Evolutionary conservation across 2,113 vertebrate species (phyloP).

Genomic region (Speoplatyrhinus poulsoni): DNA sequence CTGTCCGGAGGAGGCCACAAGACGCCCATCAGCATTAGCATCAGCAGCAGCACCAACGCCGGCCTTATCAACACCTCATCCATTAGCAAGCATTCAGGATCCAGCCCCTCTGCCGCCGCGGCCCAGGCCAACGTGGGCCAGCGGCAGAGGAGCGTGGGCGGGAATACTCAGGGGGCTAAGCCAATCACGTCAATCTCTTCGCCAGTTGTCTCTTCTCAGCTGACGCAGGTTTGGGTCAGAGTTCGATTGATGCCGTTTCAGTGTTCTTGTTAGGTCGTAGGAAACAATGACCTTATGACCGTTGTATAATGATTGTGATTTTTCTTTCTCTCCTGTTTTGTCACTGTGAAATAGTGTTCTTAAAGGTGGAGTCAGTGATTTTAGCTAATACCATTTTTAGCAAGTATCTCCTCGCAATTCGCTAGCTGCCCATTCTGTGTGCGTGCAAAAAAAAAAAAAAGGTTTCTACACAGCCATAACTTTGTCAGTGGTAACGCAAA

Average conservation of each 20-base stretch:
- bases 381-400: too few species aligned
- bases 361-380: too few species aligned
- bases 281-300: too few species aligned
- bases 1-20: slow-evolving; percentile 61
- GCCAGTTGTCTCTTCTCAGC: slow-evolving; percentile 63
- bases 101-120: slow-evolving; percentile 52
- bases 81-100: slow-evolving; percentile 65
- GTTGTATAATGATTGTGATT: too few species aligned
- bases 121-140: slow-evolving; percentile 55
- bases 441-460: too few species aligned
- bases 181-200: slow-evolving; percentile 64
- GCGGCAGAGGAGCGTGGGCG: slow-evolving; percentile 66
- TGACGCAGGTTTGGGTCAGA: slow-evolving; percentile 68
- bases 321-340: too few species aligned
- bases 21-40: slow-evolving; percentile 59
- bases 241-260: neutral
- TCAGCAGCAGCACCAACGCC: slow-evolving; percentile 53
- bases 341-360: too few species aligned
- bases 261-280: too few species aligned
- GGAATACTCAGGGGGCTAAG: slow-evolving; percentile 73
- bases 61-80: slow-evolving; percentile 70
- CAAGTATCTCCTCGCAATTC: too few species aligned
- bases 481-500: too few species aligned
- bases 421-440: too few species aligned
- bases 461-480: too few species aligned